Evolutionary conservation across 2,888 invertebrate genomes (phyloP), one percentile per base, ranked within the genome.

Genomic region (Ophonus ardosiacus): DNA sequence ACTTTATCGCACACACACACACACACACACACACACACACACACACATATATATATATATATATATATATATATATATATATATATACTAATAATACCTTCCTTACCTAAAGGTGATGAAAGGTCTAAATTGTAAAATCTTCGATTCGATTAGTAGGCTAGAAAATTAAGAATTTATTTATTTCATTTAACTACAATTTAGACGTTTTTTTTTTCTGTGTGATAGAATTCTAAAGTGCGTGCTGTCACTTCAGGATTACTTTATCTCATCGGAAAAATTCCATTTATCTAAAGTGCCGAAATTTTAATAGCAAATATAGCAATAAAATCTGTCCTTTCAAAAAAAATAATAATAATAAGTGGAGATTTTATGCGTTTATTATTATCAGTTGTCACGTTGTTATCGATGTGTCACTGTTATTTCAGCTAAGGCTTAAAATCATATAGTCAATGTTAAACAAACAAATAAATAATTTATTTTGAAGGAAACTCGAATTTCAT

Each of bases 271-370:
- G 8, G 8, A 8, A 17, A 59, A 15, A 59, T 31, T 31, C 5
- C 17, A 59, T n/a, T 59, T 59, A 68, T 68, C 38, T 68, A 31
- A 68, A 68, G 68, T 68, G 40, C 68, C 68, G 40, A 38, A 31
- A 68, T 68, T 31, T 38, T 68, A 68, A 38, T 68, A 68, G 15
- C 68, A 68, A 68, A 68, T 68, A 68, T 8, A 68, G 15, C 40
- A 68, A 68, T 68, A 38, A 68, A 68, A 68, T 68, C 13, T 68
- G 40, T 68, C 68, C 68, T 68, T 68, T 68, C 38, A 38, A 68
- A 68, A 65, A 68, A 63, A n/a, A n/a, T n/a, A n/a, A n/a, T n/a
- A n/a, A n/a, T n/a, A n/a, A 63, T 63, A 7, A 63, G 8, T 18
- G 10, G n/a, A 24, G 21, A 63, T 63, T 63, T 63, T 63, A 63